phyloP scores from a whole-genome alignment of 2,113 vertebrate genomes.

The Vidua macroura region DNA sequence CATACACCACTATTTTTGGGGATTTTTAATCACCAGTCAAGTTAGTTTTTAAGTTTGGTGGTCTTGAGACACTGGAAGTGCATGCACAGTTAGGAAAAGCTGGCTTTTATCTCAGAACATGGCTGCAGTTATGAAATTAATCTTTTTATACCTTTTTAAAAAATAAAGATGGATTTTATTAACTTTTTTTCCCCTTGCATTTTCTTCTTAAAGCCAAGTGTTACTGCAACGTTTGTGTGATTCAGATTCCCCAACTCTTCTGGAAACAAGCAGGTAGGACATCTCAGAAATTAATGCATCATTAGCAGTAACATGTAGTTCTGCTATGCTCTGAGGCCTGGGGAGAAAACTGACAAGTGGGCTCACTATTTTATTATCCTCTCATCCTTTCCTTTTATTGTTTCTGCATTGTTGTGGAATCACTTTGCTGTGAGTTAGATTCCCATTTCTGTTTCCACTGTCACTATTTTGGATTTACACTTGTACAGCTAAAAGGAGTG shows the following conservation, averaged over 20 bases:
- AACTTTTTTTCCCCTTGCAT: not conserved
- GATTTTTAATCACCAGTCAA: not conserved
- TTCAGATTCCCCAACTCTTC: conserved; percentile 89
- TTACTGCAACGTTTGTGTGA: conserved; percentile 89
- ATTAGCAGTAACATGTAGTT: not conserved
- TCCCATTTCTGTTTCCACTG: not conserved
- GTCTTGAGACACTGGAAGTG: not conserved
- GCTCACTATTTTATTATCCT: not conserved
- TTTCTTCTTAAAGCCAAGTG: conserved; percentile 76
- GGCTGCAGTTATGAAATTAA: not conserved
- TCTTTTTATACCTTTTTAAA: not conserved
- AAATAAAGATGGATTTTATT: not conserved
- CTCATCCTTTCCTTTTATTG: not conserved
- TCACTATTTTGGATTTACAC: not conserved
- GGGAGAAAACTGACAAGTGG: not conserved
- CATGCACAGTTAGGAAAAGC: not conserved
- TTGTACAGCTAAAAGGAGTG: not conserved
- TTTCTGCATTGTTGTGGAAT: not conserved
- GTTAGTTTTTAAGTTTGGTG: not conserved
- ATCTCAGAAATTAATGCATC: not conserved
- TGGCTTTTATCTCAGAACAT: not conserved
- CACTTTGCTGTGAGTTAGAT: not conserved
- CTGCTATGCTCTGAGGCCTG: not conserved
- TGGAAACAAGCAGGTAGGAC: conserved; percentile 91
- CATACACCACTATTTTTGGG: not conserved